Evolutionary conservation across 2,797 vertebrate species (phyloP), one percentile per base, ranked within the genome.

Genomic region (Tiaroga cobitis): DNA sequence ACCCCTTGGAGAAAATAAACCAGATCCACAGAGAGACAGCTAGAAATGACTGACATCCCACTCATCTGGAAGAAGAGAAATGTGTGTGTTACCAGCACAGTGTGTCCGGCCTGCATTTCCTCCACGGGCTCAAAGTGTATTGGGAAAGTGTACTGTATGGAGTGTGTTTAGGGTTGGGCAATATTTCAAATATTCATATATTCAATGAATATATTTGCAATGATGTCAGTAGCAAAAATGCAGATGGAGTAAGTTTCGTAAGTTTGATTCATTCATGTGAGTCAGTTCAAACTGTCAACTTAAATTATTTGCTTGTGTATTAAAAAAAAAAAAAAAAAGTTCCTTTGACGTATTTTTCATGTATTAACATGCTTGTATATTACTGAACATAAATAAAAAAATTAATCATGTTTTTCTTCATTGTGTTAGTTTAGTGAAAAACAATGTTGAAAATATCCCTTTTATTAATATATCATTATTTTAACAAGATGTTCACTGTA

Each of bases 31-130:
- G 37, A 85, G 51, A 79, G 26, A 54, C 70, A 86, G 78, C 68
- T 56, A 67, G 8, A 63, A 70, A 85, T 72, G 83, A 85, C 51
- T 80, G 76, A 49, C 75, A 79, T 79, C 49, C 39, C 83, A 84
- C 82, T 79, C 63, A 79, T 84, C 83, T 72, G 29, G 49, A 69
- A 61, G 65, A 5, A 68, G 37, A 79, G 49, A 46, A 70, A 72
- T 61, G 39, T 72, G 65, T 70, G 34, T 19, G 56, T 65, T 16
- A 16, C 56, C 73, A 67, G 56, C 1, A 1, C 29, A 13, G 29
- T 65, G 37, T 41, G 39, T 73, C 26, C 37, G 34, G 68, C 21
- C 34, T 9, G 61, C 26, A 32, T 18, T 65, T 15, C 26, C 26
- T 26, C 26, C 15, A 10, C 16, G 6, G 18, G 61, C 73, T 29